phyloP scores from a whole-genome alignment of 1,140 invertebrate genomes.

The Musca domestica region DNA sequence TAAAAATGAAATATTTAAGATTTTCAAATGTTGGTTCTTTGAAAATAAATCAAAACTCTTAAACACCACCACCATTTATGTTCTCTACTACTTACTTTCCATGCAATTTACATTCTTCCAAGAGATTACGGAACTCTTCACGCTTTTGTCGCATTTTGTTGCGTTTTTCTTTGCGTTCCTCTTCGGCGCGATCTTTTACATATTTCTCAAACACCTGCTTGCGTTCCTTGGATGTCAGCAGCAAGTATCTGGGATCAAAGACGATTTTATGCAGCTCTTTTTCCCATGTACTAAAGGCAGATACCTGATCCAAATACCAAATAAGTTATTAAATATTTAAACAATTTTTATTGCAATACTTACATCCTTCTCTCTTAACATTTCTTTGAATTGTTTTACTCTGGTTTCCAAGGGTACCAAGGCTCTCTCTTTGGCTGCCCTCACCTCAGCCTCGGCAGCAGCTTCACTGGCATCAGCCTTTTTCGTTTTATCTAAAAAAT shows the following conservation, averaged over 20 bases:
- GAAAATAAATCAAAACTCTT: no score
- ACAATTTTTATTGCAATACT: no score
- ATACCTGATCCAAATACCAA: constrained; percentile 65
- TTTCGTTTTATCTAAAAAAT: constrained; percentile 29
- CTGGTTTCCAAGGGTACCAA: constrained; percentile 91
- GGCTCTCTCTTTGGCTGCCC: constrained; percentile 91
- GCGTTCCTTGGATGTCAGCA: constrained; percentile 92
- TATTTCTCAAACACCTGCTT: constrained; percentile 98
- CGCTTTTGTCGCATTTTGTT: constrained; percentile 91
- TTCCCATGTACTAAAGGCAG: constrained; percentile 98
- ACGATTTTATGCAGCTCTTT: constrained; percentile 99
- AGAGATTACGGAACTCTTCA: constrained; percentile 83
- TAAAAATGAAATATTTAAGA: no score
- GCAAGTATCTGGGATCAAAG: constrained; percentile 93
- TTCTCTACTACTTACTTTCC: constrained; percentile 89
- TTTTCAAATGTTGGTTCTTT: no score
- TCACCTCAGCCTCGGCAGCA: constrained; percentile 92
- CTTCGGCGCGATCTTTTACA: constrained; percentile 96
- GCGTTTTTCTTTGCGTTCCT: constrained; percentile 94
- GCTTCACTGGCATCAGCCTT: constrained; percentile 79
- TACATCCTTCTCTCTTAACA: constrained; percentile 95
- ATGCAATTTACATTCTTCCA: constrained; percentile 88
- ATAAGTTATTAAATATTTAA: background rate
- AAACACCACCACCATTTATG: no score
- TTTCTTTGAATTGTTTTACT: constrained; percentile 92